Percentiles rank a stretch among this genome's conserved stretches.
phyloP scores from a whole-genome alignment of 2,888 invertebrate genomes.

The Phalera bucephala region DNA sequence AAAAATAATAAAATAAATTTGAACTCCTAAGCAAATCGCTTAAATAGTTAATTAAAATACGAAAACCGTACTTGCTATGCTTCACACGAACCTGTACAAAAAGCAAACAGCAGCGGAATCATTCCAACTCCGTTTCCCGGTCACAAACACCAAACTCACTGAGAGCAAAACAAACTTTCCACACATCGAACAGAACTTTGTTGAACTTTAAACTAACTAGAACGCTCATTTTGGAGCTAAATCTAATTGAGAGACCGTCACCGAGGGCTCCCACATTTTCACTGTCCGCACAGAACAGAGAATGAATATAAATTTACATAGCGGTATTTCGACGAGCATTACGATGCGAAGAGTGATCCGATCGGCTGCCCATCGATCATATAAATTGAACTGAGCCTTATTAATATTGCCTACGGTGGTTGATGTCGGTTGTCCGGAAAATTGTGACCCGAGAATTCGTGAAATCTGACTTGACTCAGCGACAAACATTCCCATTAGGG shows the following conservation, averaged over 20 bases:
- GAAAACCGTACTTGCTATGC: no score
- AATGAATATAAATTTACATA: constrained; percentile 78
- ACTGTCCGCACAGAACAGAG: constrained; percentile 63
- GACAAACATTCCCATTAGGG: background rate
- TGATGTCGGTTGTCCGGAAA: constrained; percentile 27
- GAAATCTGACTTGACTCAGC: constrained; percentile 10
- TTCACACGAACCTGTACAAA: constrained; percentile 69
- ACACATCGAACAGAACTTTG: constrained; percentile 64
- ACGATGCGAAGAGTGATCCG: constrained; percentile 63
- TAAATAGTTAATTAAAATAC: no score
- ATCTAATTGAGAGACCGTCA: constrained; percentile 67
- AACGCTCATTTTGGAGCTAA: constrained; percentile 73
- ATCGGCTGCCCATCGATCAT: constrained; percentile 59
- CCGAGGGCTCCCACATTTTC: constrained; percentile 73
- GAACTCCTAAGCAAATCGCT: no score
- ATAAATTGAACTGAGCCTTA: constrained; percentile 55
- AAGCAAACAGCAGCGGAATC: constrained; percentile 61
- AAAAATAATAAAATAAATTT: no score
- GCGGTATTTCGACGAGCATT: constrained; percentile 69
- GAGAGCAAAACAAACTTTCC: constrained; percentile 55
- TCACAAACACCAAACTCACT: constrained; percentile 55
- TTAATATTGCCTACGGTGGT: constrained; percentile 34
- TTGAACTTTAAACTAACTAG: constrained; percentile 61
- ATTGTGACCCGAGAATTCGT: constrained; percentile 24
- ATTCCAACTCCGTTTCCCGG: constrained; percentile 59